Evolutionary conservation across 1,140 invertebrate species (phyloP).

Genomic region (Araneus ventricosus): DNA sequence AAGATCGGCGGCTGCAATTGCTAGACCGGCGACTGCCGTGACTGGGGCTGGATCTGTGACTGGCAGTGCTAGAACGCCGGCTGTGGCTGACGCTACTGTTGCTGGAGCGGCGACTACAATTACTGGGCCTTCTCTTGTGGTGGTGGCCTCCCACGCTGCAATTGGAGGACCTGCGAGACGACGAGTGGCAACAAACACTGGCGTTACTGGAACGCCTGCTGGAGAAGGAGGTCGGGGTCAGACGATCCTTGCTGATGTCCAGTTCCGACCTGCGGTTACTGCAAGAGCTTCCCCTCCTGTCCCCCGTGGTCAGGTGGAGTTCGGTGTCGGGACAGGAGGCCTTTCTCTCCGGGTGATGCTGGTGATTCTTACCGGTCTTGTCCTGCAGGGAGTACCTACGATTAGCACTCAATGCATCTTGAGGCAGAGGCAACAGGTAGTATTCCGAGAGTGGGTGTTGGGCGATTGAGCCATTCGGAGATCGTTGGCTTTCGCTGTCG

Average conservation of each 20-base stretch:
- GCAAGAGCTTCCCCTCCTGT: slow-evolving; percentile 35
- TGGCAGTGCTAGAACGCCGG: slow-evolving; percentile 53
- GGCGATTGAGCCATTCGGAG: slow-evolving; percentile 53
- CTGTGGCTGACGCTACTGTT: slow-evolving; percentile 63
- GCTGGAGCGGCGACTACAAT: slow-evolving; percentile 63
- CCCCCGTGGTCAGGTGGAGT: not conserved
- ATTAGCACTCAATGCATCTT: slow-evolving; percentile 49
- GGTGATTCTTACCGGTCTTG: slow-evolving; percentile 26
- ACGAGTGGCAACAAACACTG: slow-evolving; percentile 37
- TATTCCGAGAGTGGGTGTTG: slow-evolving; percentile 66
- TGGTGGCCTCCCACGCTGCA: slow-evolving; percentile 50
- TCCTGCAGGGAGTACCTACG: slow-evolving; percentile 65
- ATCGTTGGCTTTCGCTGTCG: slow-evolving; percentile 56
- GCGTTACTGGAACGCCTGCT: slow-evolving; percentile 64
- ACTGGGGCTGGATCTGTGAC: slow-evolving; percentile 57
- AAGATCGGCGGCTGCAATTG: slow-evolving; percentile 49
- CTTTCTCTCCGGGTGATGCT: slow-evolving; percentile 54
- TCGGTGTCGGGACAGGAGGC: slow-evolving; percentile 64
- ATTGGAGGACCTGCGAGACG: slow-evolving; percentile 58
- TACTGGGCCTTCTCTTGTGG: slow-evolving; percentile 56
- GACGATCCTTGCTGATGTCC: slow-evolving; percentile 55
- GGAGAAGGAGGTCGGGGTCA: slow-evolving; percentile 64
- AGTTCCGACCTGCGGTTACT: slow-evolving; percentile 44
- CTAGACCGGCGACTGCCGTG: slow-evolving; percentile 50
- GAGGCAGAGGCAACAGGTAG: slow-evolving; percentile 62